Evolutionary conservation across 1,140 invertebrate species (phyloP).

Genomic region (Metaphire vulgaris): DNA sequence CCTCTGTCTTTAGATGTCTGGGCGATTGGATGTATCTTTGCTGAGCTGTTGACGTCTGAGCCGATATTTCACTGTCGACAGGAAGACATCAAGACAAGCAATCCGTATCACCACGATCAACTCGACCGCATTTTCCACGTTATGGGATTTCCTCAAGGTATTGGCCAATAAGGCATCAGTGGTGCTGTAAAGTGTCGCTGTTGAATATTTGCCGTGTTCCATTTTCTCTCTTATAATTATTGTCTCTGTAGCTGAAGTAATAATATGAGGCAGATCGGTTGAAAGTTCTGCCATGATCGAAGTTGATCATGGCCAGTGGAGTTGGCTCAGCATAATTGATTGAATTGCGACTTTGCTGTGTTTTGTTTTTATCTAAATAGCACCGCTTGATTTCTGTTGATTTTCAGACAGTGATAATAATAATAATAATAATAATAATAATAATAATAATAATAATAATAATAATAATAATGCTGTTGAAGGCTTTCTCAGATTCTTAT

Average conservation of each 20-base stretch:
- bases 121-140: slow-evolving; percentile 99
- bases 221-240: no score
- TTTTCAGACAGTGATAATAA: neutral
- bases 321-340: no score
- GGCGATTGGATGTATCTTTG: slow-evolving; percentile 99
- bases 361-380: neutral
- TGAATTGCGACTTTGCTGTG: neutral
- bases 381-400: no score
- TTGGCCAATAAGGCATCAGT: no score
- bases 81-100: slow-evolving; percentile 99
- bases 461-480: no score
- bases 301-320: no score
- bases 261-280: no score
- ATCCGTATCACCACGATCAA: slow-evolving; percentile 99
- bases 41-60: slow-evolving; percentile 65
- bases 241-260: no score
- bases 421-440: slow-evolving; percentile 11
- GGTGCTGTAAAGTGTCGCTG: neutral
- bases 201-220: no score
- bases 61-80: slow-evolving; percentile 99
- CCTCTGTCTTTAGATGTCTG: slow-evolving; percentile 87
- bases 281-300: no score
- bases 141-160: slow-evolving; percentile 89
- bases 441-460: slow-evolving; percentile 3
- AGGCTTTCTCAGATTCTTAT: slow-evolving; percentile 1